These are phyloP conservation scores for Chouioia cunea DNA, from an alignment of 2,888 invertebrate species.

Conservation along the genomic window DNA sequence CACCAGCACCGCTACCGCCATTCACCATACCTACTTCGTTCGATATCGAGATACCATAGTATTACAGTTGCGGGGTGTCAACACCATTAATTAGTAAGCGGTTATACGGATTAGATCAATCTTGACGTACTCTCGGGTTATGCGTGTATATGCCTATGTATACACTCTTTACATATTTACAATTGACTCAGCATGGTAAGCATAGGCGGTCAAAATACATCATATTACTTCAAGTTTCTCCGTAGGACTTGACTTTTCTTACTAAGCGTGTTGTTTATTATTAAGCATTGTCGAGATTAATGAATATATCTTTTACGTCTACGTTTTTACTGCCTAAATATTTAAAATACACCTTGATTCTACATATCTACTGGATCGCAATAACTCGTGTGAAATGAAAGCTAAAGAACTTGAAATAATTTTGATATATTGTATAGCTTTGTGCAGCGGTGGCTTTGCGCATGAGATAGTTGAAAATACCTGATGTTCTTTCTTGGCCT, in stretches of 20 bases:
- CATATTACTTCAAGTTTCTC: slow-evolving; percentile 7
- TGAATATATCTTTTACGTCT: too few relatives aligned
- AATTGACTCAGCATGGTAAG: slow-evolving; percentile 19
- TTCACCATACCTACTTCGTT: slow-evolving; percentile 60
- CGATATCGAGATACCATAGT: slow-evolving; percentile 55
- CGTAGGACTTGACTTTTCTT: too few relatives aligned
- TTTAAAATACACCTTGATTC: not conserved
- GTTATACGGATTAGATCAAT: slow-evolving; percentile 4
- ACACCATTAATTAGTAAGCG: slow-evolving; percentile 16
- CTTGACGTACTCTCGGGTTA: too few relatives aligned
- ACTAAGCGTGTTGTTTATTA: too few relatives aligned
- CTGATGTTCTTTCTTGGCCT: slow-evolving; percentile 62
- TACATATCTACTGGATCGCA: not conserved
- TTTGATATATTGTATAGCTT: not conserved
- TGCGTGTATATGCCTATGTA: not conserved
- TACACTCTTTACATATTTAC: slow-evolving; percentile 3
- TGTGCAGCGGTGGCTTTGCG: not conserved
- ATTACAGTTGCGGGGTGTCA: slow-evolving; percentile 17
- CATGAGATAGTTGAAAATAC: slow-evolving; percentile 13
- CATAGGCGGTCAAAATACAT: slow-evolving; percentile 9
- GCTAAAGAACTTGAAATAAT: not conserved
- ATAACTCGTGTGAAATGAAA: too few relatives aligned
- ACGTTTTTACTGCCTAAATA: too few relatives aligned
- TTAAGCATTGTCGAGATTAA: too few relatives aligned
- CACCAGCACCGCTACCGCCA: slow-evolving; percentile 67